A percentile compares a stretch with the other conserved stretches of the same genome.
phyloP scores from a whole-genome alignment of 2,113 vertebrate genomes.

The Pleuronectes platessa region DNA sequence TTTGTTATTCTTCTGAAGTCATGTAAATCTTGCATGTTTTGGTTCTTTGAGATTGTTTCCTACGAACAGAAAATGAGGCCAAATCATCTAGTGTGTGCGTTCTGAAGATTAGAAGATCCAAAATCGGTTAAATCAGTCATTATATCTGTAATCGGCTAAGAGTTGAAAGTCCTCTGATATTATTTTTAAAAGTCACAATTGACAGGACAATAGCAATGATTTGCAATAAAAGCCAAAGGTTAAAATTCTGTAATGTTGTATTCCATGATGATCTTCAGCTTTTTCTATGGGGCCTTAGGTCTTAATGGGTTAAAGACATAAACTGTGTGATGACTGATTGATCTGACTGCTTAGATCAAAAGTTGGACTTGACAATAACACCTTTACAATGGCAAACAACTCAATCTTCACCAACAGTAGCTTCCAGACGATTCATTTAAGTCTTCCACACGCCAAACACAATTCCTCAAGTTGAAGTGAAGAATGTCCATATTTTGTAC shows the following conservation, averaged over 20 bases:
- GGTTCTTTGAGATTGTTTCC: too few species aligned
- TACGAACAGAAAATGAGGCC: too few species aligned
- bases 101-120: too few species aligned
- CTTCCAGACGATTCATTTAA: neutral
- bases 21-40: too few species aligned
- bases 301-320: neutral
- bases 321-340: neutral
- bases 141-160: too few species aligned
- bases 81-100: too few species aligned
- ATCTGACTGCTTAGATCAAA: neutral
- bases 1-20: too few species aligned
- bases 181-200: neutral
- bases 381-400: neutral
- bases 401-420: neutral
- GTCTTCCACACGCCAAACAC: neutral
- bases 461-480: constrained; percentile 19
- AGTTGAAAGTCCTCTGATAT: too few species aligned
- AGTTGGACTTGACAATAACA: neutral
- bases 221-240: neutral
- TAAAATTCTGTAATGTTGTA: neutral
- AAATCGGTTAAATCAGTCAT: too few species aligned
- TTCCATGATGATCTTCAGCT: neutral
- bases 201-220: neutral
- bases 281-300: neutral
- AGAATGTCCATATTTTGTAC: constrained; percentile 16